Conservation (phyloP, 2,113 vertebrate species). For the Ifrita kowaldi region DNA sequence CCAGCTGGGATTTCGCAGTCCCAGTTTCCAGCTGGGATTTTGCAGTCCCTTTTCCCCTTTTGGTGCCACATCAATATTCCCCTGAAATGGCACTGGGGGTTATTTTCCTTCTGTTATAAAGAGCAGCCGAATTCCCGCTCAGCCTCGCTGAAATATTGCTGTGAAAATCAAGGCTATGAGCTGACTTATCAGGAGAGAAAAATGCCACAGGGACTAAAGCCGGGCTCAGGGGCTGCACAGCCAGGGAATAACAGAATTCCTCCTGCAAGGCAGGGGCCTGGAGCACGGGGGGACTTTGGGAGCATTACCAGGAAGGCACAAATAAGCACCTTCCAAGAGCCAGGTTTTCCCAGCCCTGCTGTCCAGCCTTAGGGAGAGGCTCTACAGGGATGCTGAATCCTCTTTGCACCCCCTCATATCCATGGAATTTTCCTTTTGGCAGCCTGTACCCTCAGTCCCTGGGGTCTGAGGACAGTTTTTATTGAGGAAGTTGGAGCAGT, state of each 20-base stretch:
- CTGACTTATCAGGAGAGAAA: conserved; percentile 15
- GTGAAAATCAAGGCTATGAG: conserved; percentile 34
- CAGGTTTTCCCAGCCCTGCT: background rate
- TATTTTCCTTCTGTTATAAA: background rate
- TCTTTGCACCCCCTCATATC: background rate
- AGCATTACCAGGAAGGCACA: background rate
- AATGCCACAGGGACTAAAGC: background rate
- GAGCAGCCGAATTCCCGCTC: background rate
- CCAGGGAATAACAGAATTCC: background rate
- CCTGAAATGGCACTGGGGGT: background rate
- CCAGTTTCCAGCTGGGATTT: conserved; percentile 29
- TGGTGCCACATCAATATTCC: background rate
- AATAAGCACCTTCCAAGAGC: background rate
- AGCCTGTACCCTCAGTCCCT: background rate
- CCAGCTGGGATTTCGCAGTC: conserved; percentile 13
- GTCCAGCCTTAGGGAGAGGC: background rate
- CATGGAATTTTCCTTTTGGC: background rate
- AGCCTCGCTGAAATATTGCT: conserved; percentile 25
- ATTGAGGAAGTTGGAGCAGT: background rate
- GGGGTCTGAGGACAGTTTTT: background rate
- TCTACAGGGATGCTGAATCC: background rate
- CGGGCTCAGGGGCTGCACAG: background rate
- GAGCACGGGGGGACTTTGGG: background rate
- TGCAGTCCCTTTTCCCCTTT: background rate
- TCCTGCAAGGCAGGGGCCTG: background rate